Conservation (phyloP, 2,113 vertebrate genomes). For the Onychorhynchus coronatus region DNA sequence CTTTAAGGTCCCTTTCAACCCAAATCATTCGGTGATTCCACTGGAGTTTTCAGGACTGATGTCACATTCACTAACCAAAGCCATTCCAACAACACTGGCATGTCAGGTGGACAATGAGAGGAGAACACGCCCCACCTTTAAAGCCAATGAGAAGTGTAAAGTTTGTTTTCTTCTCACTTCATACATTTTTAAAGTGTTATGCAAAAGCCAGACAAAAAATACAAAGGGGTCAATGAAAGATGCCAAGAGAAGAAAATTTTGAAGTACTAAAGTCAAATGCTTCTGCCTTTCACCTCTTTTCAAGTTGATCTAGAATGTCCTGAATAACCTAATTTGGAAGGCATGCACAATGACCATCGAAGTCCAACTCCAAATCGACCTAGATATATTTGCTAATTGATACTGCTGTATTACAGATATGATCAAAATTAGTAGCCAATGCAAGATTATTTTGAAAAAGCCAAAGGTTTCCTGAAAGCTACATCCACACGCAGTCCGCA, state of each 20-base stretch:
- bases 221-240: not conserved
- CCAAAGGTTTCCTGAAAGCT: too few relatives aligned
- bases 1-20: not conserved
- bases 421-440: not conserved
- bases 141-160: not conserved
- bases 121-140: not conserved
- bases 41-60: not conserved
- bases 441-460: not conserved
- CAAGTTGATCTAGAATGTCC: not conserved
- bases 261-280: not conserved
- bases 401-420: not conserved
- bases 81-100: not conserved
- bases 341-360: not conserved
- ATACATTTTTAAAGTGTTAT: not conserved
- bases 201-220: not conserved
- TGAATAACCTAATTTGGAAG: not conserved
- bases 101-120: rapidly evolving
- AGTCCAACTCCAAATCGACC: not conserved
- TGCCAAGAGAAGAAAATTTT: not conserved
- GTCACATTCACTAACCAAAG: not conserved
- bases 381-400: not conserved
- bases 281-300: not conserved
- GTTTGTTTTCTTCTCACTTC: not conserved
- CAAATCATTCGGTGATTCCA: not conserved
- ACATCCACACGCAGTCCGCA: too few relatives aligned